Evolutionary conservation across 1,140 invertebrate genomes (phyloP), one percentile per base, ranked within the genome.

Genomic region (Sitophilus oryzae): DNA sequence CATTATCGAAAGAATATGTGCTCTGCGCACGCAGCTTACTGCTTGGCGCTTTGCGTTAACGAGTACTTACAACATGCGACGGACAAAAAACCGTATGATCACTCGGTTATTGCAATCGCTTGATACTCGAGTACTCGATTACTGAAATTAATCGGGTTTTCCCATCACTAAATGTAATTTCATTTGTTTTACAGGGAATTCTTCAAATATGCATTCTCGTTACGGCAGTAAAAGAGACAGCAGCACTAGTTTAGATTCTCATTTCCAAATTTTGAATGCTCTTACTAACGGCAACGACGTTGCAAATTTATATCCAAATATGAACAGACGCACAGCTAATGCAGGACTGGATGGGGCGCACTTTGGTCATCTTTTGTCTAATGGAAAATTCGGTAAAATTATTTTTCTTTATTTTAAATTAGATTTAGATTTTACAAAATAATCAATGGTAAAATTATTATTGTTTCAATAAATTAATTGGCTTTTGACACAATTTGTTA

Each of bases 211-310:
- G 72, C 64, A 74, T 64, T 70, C 72, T 30, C 73, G 75, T 67
- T 69, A 71, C 2, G 72, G 74, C 9, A 46, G 71, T 8, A 75
- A 85, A 20, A 77, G 84, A 51, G 86, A 84, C 16, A 89, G 86
- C 64, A 85, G 83, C 35, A 86, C 85, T 1, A 90, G 88, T 1
- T 80, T 88, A 34, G 86, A 89, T 60, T 89, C 86, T 57, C 84
- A 88, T 67, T 72, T 78, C 9, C 82, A 83, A 65, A 69, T 82
- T 66, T 71, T 76, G 54, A 78, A 68, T 52, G 76, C 63, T 46
- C 76, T 71, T 68, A 76, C 58, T 59, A 76, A 68, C 65, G 72
- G 56, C 62, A 58, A 68, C 56, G 77, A 68, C 68, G 73, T 71
- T 60, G 71, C 74, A 15, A 58, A 65, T 9, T 66, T 76, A 35